phyloP scores from a whole-genome alignment of 2,113 vertebrate genomes.

The Formicarius rufipectus region DNA sequence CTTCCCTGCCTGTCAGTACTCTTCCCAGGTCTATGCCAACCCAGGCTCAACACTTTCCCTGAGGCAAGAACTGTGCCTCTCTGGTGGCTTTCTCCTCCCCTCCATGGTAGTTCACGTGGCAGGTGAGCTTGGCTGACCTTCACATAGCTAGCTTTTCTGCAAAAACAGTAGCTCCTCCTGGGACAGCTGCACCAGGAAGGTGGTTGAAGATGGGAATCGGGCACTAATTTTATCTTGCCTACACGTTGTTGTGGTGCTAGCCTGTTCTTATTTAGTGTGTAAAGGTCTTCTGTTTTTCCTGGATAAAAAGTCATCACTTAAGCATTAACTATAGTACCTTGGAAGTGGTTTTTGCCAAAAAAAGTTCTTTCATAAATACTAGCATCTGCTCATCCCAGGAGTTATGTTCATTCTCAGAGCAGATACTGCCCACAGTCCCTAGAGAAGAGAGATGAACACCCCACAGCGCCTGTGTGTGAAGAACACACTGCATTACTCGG shows the following conservation, averaged over 20 bases:
- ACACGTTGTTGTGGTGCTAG: background rate
- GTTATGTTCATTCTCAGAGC: background rate
- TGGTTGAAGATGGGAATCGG: background rate
- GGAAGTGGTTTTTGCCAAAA: background rate
- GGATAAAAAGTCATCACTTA: background rate
- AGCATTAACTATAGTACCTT: background rate
- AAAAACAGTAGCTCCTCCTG: background rate
- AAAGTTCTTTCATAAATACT: background rate
- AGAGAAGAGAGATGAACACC: background rate
- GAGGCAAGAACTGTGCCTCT: background rate
- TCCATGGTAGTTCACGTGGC: accelerated
- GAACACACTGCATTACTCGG: accelerated
- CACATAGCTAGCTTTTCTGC: accelerated
- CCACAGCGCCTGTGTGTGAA: accelerated
- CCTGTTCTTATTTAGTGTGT: background rate
- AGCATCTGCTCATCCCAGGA: background rate
- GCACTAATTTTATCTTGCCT: background rate
- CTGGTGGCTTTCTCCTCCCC: background rate
- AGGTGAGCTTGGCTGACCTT: background rate
- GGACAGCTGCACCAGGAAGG: background rate
- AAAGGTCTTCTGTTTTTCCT: background rate
- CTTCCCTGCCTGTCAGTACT: background rate
- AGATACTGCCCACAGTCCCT: too few relatives aligned
- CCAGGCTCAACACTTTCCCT: background rate
- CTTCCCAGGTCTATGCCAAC: background rate